Percentiles rank a stretch among this genome's conserved stretches.
These are phyloP conservation scores for Lycocerus yunnanus DNA, from an alignment of 2,888 invertebrate species.

Conservation along the genomic window DNA sequence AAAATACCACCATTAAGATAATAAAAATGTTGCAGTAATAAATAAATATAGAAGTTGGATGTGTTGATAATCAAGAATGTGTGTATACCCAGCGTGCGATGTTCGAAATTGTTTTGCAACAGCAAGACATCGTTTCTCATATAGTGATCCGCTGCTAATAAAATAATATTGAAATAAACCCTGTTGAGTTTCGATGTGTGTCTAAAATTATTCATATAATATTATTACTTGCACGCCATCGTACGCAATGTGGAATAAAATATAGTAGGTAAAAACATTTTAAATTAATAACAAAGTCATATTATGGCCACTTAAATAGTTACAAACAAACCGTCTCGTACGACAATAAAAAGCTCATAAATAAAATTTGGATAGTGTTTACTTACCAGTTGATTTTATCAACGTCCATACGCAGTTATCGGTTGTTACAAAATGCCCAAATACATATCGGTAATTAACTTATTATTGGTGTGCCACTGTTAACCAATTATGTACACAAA, in stretches of 20 bases:
- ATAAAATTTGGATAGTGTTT: neutral
- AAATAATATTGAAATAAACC: constrained; percentile 40
- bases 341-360: neutral
- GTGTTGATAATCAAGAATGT: constrained; percentile 43
- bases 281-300: neutral
- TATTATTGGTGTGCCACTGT: neutral
- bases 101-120: constrained; percentile 36
- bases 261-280: no score
- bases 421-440: neutral
- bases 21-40: constrained; percentile 37
- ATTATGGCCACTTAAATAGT: neutral
- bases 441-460: neutral
- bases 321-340: no score
- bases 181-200: constrained; percentile 23
- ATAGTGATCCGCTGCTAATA: constrained; percentile 34
- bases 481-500: neutral
- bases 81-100: constrained; percentile 37
- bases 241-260: neutral
- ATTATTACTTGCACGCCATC: constrained; percentile 6
- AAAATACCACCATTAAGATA: constrained; percentile 32
- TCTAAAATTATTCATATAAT: constrained; percentile 7
- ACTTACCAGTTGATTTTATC: neutral
- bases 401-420: neutral
- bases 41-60: constrained; percentile 36
- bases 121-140: constrained; percentile 36